These are phyloP conservation scores for Limnephilus rhombicus DNA, from an alignment of 2,888 invertebrate genomes.

Conservation along the genomic window DNA sequence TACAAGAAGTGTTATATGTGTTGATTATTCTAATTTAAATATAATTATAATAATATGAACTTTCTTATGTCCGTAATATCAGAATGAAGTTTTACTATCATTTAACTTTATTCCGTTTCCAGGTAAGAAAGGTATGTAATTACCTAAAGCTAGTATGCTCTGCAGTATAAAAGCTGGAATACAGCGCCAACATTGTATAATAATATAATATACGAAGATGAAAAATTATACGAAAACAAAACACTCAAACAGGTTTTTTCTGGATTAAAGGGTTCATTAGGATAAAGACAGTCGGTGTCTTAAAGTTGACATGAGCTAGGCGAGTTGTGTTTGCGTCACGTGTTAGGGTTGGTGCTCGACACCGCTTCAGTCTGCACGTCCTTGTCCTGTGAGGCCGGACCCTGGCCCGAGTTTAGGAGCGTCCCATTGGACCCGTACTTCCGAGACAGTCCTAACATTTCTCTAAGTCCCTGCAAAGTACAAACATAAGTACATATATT, in stretches of 20 bases:
- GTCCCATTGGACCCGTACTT: slow-evolving; percentile 82
- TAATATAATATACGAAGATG: slow-evolving; percentile 20
- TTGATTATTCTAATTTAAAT: slow-evolving; percentile 27
- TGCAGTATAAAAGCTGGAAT: slow-evolving; percentile 41
- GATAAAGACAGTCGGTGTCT: slow-evolving; percentile 44
- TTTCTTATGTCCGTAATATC: slow-evolving; percentile 29
- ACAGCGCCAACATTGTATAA: slow-evolving; percentile 38
- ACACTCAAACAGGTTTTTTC: slow-evolving; percentile 50
- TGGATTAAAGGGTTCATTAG: slow-evolving; percentile 43
- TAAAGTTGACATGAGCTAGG: slow-evolving; percentile 66
- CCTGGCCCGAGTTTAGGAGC: slow-evolving; percentile 70
- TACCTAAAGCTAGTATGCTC: slow-evolving; percentile 43
- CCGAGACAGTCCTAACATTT: slow-evolving; percentile 89
- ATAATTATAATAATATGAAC: not conserved
- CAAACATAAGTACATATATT: slow-evolving; percentile 16
- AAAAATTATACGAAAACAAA: slow-evolving; percentile 41
- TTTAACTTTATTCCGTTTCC: slow-evolving; percentile 19
- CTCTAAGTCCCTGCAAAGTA: slow-evolving; percentile 83
- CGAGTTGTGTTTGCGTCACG: slow-evolving; percentile 67
- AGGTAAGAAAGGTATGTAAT: slow-evolving; percentile 29
- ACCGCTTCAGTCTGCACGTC: slow-evolving; percentile 84
- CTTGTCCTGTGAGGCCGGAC: slow-evolving; percentile 83
- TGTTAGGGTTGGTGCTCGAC: slow-evolving; percentile 65
- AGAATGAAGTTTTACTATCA: slow-evolving; percentile 6
- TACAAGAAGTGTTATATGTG: not conserved